Evolutionary conservation across 2,888 invertebrate genomes (phyloP).

Genomic region (Brachypalpus laphriformis): DNA sequence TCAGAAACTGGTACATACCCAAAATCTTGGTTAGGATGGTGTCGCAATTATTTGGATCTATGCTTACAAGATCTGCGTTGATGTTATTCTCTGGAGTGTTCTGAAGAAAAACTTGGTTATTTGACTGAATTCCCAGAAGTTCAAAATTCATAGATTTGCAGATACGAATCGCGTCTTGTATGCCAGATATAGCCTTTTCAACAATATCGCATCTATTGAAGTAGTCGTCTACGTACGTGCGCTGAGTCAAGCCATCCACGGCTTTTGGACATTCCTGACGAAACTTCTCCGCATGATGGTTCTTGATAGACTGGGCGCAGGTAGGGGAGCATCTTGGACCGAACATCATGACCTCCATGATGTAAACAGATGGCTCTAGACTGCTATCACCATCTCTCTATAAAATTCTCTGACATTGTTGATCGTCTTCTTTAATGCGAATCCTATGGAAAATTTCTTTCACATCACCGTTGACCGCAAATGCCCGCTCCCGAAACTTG

Average conservation of each 20-base stretch:
- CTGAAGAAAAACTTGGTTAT: background rate
- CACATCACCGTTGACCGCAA: slow-evolving; percentile 1
- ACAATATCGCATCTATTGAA: slow-evolving; percentile 2
- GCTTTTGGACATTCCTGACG: background rate
- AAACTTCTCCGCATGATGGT: slow-evolving; percentile 1
- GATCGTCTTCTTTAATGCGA: slow-evolving; percentile 1
- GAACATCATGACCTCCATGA: slow-evolving; percentile 72
- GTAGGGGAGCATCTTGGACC: slow-evolving; percentile 64
- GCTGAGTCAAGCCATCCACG: background rate
- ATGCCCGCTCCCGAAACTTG: background rate
- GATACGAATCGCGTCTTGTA: background rate
- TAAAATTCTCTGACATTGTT: background rate
- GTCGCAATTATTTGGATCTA: background rate
- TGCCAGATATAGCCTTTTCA: background rate
- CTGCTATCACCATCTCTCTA: slow-evolving; percentile 47
- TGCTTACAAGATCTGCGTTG: background rate
- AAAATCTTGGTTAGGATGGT: background rate
- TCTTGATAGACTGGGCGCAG: slow-evolving; percentile 65
- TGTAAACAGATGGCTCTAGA: slow-evolving; percentile 33
- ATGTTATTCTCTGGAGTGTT: background rate
- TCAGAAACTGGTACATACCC: background rate
- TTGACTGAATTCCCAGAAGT: background rate
- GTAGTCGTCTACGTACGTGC: slow-evolving; percentile 17
- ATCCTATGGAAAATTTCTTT: background rate
- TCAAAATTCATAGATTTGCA: slow-evolving; percentile 16